A percentile compares a stretch with the other conserved stretches of the same genome.
These are phyloP conservation scores for Paracentrotus lividus DNA, from an alignment of 53 echinoderm and acorn worm genomes.

Conservation along the genomic window DNA sequence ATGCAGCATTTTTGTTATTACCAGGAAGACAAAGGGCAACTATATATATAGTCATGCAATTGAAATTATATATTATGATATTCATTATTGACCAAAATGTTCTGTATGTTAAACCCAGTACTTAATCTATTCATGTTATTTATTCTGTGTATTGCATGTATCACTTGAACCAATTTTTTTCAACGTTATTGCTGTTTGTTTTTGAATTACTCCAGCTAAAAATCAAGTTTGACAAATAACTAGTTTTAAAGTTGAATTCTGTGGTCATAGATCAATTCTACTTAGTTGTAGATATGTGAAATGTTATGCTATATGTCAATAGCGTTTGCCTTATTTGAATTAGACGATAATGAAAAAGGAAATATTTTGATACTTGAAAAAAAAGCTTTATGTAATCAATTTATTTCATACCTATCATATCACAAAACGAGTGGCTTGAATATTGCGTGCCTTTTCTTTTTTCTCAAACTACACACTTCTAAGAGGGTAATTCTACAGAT, in stretches of 20 bases:
- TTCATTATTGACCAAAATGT: constrained; percentile 3
- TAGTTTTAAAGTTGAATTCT: background rate
- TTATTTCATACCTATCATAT: background rate
- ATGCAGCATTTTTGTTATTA: background rate
- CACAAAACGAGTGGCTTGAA: background rate
- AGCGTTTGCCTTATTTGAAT: background rate
- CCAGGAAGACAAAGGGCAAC: background rate
- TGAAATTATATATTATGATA: background rate
- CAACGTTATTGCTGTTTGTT: background rate
- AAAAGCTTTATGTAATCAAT: background rate
- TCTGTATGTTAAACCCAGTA: constrained; percentile 19
- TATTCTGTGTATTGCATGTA: background rate
- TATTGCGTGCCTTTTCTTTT: too few relatives aligned
- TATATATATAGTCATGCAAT: background rate
- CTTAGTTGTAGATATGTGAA: background rate
- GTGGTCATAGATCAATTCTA: background rate
- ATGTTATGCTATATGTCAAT: background rate
- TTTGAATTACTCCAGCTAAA: background rate
- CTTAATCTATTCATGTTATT: background rate
- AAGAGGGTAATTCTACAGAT: too few relatives aligned
- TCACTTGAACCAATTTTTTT: background rate
- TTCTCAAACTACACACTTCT: too few relatives aligned
- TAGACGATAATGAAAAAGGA: background rate
- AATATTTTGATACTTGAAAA: too few relatives aligned
- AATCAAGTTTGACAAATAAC: background rate